Evolutionary conservation across 2,797 vertebrate genomes (phyloP).

Genomic region (Prunella strophiata): DNA sequence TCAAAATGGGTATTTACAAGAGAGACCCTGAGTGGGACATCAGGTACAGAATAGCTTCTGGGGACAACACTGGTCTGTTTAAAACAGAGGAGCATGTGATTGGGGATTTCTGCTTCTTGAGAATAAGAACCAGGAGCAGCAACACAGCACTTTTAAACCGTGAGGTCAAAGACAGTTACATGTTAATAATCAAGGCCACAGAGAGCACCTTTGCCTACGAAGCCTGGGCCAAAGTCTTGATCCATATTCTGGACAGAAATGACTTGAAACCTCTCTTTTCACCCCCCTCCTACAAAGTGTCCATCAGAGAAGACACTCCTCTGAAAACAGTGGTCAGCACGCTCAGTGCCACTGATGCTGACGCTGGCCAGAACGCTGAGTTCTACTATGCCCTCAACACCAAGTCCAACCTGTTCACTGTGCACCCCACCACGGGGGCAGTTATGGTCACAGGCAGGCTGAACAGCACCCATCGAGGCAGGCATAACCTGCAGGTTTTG

Average conservation of each 20-base stretch:
- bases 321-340: conserved; percentile 84
- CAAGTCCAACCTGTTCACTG: conserved; percentile 82
- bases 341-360: conserved; percentile 93
- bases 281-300: conserved; percentile 90
- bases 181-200: conserved; percentile 87
- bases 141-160: conserved; percentile 90
- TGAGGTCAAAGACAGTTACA: conserved; percentile 90
- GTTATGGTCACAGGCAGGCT: conserved; percentile 85
- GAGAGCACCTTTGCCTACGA: conserved; percentile 82
- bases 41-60: conserved; percentile 85
- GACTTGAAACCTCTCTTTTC: conserved; percentile 97
- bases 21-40: conserved; percentile 82
- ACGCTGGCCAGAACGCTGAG: conserved; percentile 89
- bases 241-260: conserved; percentile 92
- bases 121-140: conserved; percentile 89
- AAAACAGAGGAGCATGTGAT: conserved; percentile 85
- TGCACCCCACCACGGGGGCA: conserved; percentile 90
- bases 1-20: conserved; percentile 90
- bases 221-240: conserved; percentile 86
- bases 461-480: conserved; percentile 81
- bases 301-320: conserved; percentile 85
- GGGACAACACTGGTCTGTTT: conserved; percentile 86
- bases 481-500: conserved; percentile 88
- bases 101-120: conserved; percentile 94
- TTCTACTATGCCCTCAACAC: conserved; percentile 92